Base-by-base conservation (phyloP, 2,797 vertebrate species). In the Stomatorhinus walkeri region DNA sequence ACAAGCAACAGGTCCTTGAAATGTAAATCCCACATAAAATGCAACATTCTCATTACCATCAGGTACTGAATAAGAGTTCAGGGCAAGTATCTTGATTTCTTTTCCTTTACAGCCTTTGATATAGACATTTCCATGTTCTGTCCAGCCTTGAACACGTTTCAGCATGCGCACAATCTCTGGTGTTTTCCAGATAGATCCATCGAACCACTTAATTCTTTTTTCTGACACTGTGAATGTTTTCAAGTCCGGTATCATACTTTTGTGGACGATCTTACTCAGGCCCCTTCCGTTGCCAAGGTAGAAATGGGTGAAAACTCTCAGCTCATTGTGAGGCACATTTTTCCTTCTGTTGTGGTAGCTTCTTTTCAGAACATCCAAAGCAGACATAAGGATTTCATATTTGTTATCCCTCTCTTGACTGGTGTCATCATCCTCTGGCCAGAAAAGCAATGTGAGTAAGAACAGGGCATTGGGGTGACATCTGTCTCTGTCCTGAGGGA, bases 391-490 rank as follows among this genome's bases (percentile, higher is more conserved):
- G 49, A 91, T 95, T 64, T 95, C 92, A 32, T 95, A 95, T 90
- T 96, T 97, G 0, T 0, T 68, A 89, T 94, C 90, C 10, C 92
- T 93, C 12, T 94, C 94, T 0, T 28, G 61, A 2, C 93, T 90
- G 46, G 85, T 93, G 90, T 97, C 94, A 43, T 94, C 43, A 32
- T 96, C 94, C 48, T 97, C 97, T 88, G 96, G 96, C 97, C 97
- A 97, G 91, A 96, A 96, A 0, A 97, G 90, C 85, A 97, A 90
- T 7, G 96, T 96, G 4, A 95, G 94, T 79, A 97, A 89, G 90
- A 97, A 96, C 61, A 95, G 56, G 22, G 96, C 94, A 87, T 90
- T 94, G 89, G 96, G 89, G 14, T 93, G 91, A 88, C 95, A 96
- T 56, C 91, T 88, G 14, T 51, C 94, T 91, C 88, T 94, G n/a